Percentiles rank a stretch among this genome's conserved stretches.
Conservation (phyloP, 2,888 invertebrate species). For the Drosophila kanekoi region DNA sequence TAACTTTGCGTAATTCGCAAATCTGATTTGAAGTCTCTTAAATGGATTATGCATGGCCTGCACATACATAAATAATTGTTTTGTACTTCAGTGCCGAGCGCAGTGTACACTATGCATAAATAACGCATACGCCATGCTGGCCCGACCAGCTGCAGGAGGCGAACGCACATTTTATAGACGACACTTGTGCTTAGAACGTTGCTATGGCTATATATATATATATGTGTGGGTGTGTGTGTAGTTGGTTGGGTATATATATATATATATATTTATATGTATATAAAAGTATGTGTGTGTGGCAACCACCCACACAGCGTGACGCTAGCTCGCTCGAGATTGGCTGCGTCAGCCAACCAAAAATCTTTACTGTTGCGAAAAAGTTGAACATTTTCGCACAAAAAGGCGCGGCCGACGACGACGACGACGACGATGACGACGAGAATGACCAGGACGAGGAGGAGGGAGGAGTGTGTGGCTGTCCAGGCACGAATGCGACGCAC, state of each 20-base stretch:
- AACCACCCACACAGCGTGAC: constrained; percentile 51
- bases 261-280: constrained; percentile 13
- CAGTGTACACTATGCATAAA: constrained; percentile 47
- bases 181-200: constrained; percentile 59
- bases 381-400: constrained; percentile 77
- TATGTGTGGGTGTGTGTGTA: constrained; percentile 13
- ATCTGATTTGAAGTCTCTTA: constrained; percentile 38
- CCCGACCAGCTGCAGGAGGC: constrained; percentile 28
- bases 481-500: constrained; percentile 48
- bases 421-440: constrained; percentile 24
- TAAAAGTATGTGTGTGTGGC: constrained; percentile 19
- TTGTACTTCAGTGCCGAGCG: constrained; percentile 20
- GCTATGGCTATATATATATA: constrained; percentile 32
- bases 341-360: constrained; percentile 82
- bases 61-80: constrained; percentile 57
- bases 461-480: constrained; percentile 16
- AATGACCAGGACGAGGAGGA: constrained; percentile 32
- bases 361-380: constrained; percentile 82
- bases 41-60: constrained; percentile 51
- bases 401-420: constrained; percentile 69
- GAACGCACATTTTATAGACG: constrained; percentile 60
- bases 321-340: constrained; percentile 71
- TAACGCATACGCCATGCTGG: constrained; percentile 68
- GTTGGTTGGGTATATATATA: not conserved
- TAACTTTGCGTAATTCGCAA: constrained; percentile 45